Evolutionary conservation across 2,888 invertebrate genomes (phyloP), one percentile per base, ranked within the genome.

Genomic region (Molorchus minor): DNA sequence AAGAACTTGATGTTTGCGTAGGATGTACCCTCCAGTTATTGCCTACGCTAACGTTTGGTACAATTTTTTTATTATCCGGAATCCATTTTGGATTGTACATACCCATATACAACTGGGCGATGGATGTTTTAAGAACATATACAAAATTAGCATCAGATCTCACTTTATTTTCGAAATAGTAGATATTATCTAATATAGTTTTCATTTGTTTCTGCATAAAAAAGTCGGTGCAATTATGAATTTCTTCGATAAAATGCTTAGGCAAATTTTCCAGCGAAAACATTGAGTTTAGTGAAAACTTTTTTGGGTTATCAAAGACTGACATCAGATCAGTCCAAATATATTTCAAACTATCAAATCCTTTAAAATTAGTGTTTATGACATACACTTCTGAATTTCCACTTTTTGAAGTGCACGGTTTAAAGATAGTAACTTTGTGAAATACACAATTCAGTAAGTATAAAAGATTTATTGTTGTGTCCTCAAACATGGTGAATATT

Each of bases 381-480:
- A 95, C 85, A 75, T 98, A 98, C 0, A 93, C 87, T 81, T 98
- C 98, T 0, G 97, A 97, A 80, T 98, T 98, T 4, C 97, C 97
- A 74, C 92, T 90, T 75, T 94, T 93, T n/a, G 97, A 97, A 0
- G 94, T 93, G 0, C 88, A 89, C 0, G 98, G 97, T 77, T 98
- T 98, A 76, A 89, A 92, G 13, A 93, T 83, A 67, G 87, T 83
- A 0, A 97, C 88, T 75, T 87, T 82, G 21, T 84, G 76, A 77
- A 98, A 98, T 12, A 85, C 72, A 70, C 90, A 89, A 70, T 88
- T 88, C 2, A 98, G 82, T 7, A 97, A 80, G 76, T 91, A 96
- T 49, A 97, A 78, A 2, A 95, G 80, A 62, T 88, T 88, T 0
- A 96, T 84, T 0, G 93, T 91, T n/a, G 87, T 84, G 61, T 89